Evolutionary conservation across 2,113 vertebrate species (phyloP).

Genomic region (Australoheros scitulus): DNA sequence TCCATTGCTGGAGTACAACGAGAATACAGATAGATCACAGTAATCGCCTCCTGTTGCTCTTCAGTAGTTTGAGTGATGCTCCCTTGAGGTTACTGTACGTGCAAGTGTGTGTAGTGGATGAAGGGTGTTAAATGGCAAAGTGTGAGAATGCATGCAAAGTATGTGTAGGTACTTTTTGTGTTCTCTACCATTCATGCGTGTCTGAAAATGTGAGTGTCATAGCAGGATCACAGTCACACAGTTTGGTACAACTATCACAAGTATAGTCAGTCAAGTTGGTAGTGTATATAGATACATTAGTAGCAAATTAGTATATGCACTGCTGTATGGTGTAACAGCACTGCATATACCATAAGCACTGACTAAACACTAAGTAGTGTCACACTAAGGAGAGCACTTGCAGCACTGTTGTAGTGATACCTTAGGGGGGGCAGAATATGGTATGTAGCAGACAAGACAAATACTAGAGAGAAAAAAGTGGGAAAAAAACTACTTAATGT

Average conservation of each 20-base stretch:
- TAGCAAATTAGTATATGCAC: neutral
- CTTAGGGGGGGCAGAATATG: neutral
- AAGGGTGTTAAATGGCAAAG: neutral
- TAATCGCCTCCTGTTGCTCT: slow-evolving; percentile 64
- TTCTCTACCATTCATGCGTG: slow-evolving; percentile 6
- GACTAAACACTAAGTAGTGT: neutral
- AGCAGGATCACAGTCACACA: neutral
- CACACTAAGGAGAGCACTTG: neutral
- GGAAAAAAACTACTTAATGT: neutral
- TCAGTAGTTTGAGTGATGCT: slow-evolving; percentile 61
- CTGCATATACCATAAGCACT: neutral
- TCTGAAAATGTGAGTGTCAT: slow-evolving; percentile 22
- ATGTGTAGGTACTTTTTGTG: slow-evolving; percentile 17
- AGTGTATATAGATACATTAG: neutral
- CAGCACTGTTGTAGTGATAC: neutral
- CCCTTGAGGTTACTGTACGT: slow-evolving; percentile 40
- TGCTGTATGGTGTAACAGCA: neutral
- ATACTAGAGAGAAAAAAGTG: neutral
- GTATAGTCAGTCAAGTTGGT: neutral
- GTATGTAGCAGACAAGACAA: neutral
- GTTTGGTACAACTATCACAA: neutral
- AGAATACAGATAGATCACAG: slow-evolving; percentile 41
- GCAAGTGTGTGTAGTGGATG: slow-evolving; percentile 21
- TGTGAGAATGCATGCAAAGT: slow-evolving; percentile 16
- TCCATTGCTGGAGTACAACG: slow-evolving; percentile 55